Evolutionary conservation across 2,797 vertebrate genomes (phyloP).

Genomic region (Podarcis siculus): DNA sequence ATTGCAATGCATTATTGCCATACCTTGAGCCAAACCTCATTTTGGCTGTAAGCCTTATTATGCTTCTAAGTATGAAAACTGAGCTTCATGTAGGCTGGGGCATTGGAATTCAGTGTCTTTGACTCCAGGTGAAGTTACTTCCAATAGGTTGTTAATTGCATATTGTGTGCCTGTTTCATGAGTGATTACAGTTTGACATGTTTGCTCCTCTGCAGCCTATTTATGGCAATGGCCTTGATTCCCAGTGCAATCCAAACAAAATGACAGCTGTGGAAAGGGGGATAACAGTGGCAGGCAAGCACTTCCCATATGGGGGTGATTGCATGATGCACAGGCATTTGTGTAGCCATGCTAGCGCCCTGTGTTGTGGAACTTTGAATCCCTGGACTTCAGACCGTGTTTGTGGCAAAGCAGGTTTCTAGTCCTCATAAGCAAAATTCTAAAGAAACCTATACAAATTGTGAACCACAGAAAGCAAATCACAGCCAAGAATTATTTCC

Average conservation of each 20-base stretch:
- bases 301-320: not conserved
- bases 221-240: not conserved
- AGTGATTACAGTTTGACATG: not conserved
- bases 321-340: not conserved
- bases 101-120: not conserved
- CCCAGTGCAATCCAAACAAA: not conserved
- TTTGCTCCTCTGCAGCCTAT: not conserved
- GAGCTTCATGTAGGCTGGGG: not conserved
- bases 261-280: not conserved
- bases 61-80: not conserved
- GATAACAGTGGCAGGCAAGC: not conserved
- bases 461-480: not conserved
- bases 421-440: not conserved
- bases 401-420: not conserved
- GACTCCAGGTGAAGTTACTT: not conserved
- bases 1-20: not conserved
- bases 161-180: not conserved
- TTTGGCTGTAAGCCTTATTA: not conserved
- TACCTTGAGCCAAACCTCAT: not conserved
- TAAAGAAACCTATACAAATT: not conserved
- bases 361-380: not conserved
- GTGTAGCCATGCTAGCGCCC: not conserved
- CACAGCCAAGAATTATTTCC: not conserved
- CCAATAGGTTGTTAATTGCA: not conserved
- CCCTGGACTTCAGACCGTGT: not conserved